phyloP scores from a whole-genome alignment of 2,888 invertebrate genomes.

The Trachelus troglodyta region DNA sequence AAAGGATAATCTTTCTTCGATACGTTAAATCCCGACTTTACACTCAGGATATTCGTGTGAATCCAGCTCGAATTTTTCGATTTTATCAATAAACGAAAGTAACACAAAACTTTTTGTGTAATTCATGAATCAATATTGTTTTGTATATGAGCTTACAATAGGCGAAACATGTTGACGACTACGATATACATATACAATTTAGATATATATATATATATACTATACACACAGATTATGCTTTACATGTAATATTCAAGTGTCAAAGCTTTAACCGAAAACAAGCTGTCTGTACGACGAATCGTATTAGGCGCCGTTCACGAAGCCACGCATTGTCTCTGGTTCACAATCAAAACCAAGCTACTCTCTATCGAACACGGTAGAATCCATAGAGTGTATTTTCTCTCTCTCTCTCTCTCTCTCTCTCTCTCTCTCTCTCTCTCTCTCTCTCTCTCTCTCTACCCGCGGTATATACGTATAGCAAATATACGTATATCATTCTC shows the following conservation, averaged over 20 bases:
- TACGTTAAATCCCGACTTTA: neutral
- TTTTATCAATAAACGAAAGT: neutral
- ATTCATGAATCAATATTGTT: neutral
- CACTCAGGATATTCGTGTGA: neutral
- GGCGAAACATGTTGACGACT: neutral
- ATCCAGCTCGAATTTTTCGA: neutral
- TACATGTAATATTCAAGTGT: no score
- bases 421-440: conserved; percentile 4
- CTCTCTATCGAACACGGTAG: no score
- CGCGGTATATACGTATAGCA: neutral
- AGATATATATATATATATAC: neutral
- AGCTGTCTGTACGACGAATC: no score
- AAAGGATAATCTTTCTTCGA: neutral
- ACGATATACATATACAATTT: no score
- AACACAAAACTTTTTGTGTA: neutral
- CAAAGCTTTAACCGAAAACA: no score
- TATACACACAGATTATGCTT: no score
- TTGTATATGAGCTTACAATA: neutral
- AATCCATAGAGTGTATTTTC: conserved; percentile 15
- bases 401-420: conserved; percentile 6
- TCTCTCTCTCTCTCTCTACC: conserved; percentile 7
- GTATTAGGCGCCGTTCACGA: no score
- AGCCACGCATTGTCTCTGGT: no score
- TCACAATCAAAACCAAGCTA: no score
- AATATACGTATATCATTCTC: no score